Evolutionary conservation across 1,140 invertebrate species (phyloP).

Genomic region (Eriocheir sinensis): DNA sequence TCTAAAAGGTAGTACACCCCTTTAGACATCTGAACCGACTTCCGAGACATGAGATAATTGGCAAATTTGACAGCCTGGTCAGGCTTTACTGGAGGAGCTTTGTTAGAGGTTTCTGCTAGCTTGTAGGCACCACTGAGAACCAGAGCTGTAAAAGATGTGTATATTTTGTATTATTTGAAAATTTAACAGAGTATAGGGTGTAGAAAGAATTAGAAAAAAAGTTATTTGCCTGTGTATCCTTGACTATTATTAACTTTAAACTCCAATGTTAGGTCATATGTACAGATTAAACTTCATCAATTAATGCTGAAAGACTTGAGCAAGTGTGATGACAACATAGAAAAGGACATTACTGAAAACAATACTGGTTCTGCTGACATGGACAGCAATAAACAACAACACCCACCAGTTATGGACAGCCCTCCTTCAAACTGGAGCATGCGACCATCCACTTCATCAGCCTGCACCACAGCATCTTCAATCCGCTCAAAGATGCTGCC

Average conservation of each 20-base stretch:
- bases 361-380: too few species aligned
- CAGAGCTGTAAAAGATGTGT: slow-evolving; percentile 82
- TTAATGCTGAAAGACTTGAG: background rate
- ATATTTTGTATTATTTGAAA: too few species aligned
- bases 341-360: too few species aligned
- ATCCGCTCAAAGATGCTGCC: slow-evolving; percentile 88
- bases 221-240: too few species aligned
- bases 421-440: slow-evolving; percentile 97
- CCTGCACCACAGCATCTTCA: slow-evolving; percentile 95
- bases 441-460: slow-evolving; percentile 95
- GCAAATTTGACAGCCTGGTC: slow-evolving; percentile 94
- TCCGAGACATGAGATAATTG: slow-evolving; percentile 94
- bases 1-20: slow-evolving; percentile 91
- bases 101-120: slow-evolving; percentile 87
- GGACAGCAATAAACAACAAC: background rate
- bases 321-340: too few species aligned
- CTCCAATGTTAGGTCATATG: too few species aligned
- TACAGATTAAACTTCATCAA: background rate
- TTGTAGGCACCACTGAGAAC: slow-evolving; percentile 89
- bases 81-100: slow-evolving; percentile 87
- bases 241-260: too few species aligned
- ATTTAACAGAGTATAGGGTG: too few species aligned
- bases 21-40: slow-evolving; percentile 92
- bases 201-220: too few species aligned
- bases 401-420: slow-evolving; percentile 84